Evolutionary conservation across 1,140 invertebrate species (phyloP).

Genomic region (Achatina immaculata): DNA sequence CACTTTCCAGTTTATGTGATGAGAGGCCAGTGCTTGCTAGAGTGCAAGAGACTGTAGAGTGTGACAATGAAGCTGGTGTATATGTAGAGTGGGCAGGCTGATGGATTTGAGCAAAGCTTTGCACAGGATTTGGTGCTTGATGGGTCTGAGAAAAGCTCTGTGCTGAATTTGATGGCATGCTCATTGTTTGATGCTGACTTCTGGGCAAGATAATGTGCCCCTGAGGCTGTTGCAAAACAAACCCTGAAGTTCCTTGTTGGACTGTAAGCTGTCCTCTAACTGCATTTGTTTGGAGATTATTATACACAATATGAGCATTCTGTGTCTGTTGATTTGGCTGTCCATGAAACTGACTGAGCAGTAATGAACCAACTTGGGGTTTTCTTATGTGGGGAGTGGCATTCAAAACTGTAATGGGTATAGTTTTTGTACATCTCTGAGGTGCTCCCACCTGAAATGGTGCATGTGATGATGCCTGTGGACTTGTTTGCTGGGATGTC

Average conservation of each 20-base stretch:
- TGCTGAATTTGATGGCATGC: background rate
- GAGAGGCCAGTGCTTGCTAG: background rate
- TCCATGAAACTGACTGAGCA: background rate
- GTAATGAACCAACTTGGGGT: background rate
- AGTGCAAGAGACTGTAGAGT: background rate
- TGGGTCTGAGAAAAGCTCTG: background rate
- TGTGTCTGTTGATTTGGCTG: background rate
- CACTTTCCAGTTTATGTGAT: background rate
- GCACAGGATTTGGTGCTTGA: background rate
- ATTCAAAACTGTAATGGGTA: background rate
- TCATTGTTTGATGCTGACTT: background rate
- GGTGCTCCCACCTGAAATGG: background rate
- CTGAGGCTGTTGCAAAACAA: background rate
- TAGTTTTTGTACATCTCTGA: background rate
- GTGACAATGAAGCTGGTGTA: background rate
- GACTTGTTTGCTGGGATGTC: background rate
- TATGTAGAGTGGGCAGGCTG: background rate
- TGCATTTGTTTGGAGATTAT: background rate
- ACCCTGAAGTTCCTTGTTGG: background rate
- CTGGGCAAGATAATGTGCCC: background rate
- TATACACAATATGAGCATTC: background rate
- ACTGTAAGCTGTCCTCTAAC: background rate
- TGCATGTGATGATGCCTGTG: background rate
- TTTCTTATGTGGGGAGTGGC: background rate
- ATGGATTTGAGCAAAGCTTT: background rate